Evolutionary conservation across 2,888 invertebrate genomes (phyloP), one percentile per base, ranked within the genome.

Genomic region (Pristionchus exspectatus): DNA sequence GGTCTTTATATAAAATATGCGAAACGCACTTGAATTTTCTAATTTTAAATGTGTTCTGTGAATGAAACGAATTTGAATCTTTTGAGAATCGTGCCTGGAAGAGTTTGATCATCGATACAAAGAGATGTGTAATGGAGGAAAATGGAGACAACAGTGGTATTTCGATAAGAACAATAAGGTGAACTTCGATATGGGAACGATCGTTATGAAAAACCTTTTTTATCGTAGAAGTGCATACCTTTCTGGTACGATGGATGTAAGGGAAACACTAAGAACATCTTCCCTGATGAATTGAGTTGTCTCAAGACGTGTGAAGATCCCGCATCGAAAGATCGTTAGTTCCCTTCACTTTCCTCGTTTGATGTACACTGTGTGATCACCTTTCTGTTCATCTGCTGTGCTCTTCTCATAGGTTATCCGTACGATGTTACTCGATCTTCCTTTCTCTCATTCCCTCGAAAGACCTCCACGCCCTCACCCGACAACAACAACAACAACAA

Each of bases 201-300:
- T 69, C 27, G 27, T 14, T 38, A 27, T 81, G 9, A 27, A n/a
- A 81, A 50, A 18, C 2, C 0, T 50, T 0, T 10, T 38, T 7
- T 9, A n/a, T 50, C 44, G 87, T 89, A 94, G 93, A 91, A 91
- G 66, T 94, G 94, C 74, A 88, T 92, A 72, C 90, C 94, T 18
- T 95, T 95, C 90, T 95, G 95, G 95, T 95, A 93, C 91, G 94
- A 94, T 87, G 94, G 94, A 3, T 95, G 95, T 90, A 91, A 90
- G 50, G 94, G 93, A 16, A 88, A 90, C 59, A 92, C 91, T 86
- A 91, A 93, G 89, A 95, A 95, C 90, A 92, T 94, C 54, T 95
- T 94, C 91, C 92, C 92, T 84, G 94, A 94, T 85, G 92, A 93
- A 89, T 27, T 90, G 44, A 91, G 91, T 24, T 95, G 95, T 90